These are phyloP conservation scores for Hemibagrus wyckioides DNA, from an alignment of 2,113 vertebrate species.

Conservation along the genomic window DNA sequence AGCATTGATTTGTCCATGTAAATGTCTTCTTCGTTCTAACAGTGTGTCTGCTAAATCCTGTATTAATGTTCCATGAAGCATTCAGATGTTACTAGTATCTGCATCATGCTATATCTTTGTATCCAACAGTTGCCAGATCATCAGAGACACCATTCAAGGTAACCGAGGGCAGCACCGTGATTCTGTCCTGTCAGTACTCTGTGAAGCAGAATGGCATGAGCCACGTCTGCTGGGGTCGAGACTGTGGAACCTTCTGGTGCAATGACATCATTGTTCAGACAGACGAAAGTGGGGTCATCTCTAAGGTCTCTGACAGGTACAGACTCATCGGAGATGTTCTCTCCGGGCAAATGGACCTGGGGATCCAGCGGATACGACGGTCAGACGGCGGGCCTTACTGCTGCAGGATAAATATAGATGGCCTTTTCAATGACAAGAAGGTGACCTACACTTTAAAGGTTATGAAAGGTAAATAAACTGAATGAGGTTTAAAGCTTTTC, in stretches of 20 bases:
- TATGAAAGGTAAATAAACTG: slow-evolving; percentile 64
- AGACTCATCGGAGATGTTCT: slow-evolving; percentile 70
- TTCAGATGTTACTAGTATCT: background rate
- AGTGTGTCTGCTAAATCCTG: background rate
- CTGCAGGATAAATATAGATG: slow-evolving; percentile 75
- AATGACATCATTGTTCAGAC: slow-evolving; percentile 73
- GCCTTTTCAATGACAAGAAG: slow-evolving; percentile 78
- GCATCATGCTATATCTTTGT: slow-evolving; percentile 22
- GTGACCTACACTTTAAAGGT: slow-evolving; percentile 72
- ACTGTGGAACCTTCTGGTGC: slow-evolving; percentile 79
- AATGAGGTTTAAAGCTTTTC: background rate
- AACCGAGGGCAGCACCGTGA: slow-evolving; percentile 68
- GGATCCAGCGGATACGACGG: slow-evolving; percentile 65
- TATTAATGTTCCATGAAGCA: background rate
- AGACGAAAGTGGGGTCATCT: slow-evolving; percentile 70
- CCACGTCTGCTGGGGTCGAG: slow-evolving; percentile 75
- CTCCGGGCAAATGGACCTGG: slow-evolving; percentile 75
- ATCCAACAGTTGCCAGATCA: slow-evolving; percentile 33
- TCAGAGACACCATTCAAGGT: slow-evolving; percentile 60
- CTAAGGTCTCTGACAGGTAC: slow-evolving; percentile 72
- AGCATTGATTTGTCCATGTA: background rate
- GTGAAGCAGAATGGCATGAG: slow-evolving; percentile 70
- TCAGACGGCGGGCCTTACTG: slow-evolving; percentile 74
- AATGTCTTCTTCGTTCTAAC: background rate
- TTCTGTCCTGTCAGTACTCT: slow-evolving; percentile 75